These are phyloP conservation scores for Diglossa cyanea DNA, from an alignment of 2,797 vertebrate genomes.

Conservation along the genomic window DNA sequence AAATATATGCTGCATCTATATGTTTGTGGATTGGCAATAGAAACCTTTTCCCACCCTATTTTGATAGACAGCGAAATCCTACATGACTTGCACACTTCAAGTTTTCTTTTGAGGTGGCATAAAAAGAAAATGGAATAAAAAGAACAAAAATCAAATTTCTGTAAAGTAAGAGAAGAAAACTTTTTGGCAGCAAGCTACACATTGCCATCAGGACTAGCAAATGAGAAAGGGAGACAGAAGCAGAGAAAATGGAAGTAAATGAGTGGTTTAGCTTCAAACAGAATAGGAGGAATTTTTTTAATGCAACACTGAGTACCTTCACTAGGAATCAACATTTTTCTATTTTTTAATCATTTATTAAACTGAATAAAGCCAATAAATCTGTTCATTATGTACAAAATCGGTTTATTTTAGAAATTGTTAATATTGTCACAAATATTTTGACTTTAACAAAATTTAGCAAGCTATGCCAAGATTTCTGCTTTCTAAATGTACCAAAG, in stretches of 20 bases:
- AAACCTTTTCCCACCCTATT: background rate
- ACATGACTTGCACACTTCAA: background rate
- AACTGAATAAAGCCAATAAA: slow-evolving; percentile 40
- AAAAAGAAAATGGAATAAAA: background rate
- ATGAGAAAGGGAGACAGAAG: slow-evolving; percentile 8
- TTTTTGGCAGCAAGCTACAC: background rate
- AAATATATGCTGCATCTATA: background rate
- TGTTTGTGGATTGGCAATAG: background rate
- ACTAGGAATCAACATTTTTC: background rate
- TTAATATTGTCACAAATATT: slow-evolving; percentile 50
- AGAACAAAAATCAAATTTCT: background rate
- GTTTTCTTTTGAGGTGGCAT: background rate
- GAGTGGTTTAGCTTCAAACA: background rate
- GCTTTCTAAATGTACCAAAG: background rate
- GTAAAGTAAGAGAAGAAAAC: background rate
- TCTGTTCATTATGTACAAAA: slow-evolving; percentile 21
- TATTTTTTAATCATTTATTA: slow-evolving; percentile 10
- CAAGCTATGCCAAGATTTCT: background rate
- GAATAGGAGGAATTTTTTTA: background rate
- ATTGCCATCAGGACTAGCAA: slow-evolving; percentile 7
- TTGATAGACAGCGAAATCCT: background rate
- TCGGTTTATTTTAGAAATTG: background rate
- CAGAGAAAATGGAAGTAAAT: background rate
- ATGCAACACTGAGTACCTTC: background rate
- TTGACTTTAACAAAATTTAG: background rate